A percentile compares a stretch with the other conserved stretches of the same genome.
phyloP scores from a whole-genome alignment of 1,140 invertebrate genomes.

The Papilio polytes region DNA sequence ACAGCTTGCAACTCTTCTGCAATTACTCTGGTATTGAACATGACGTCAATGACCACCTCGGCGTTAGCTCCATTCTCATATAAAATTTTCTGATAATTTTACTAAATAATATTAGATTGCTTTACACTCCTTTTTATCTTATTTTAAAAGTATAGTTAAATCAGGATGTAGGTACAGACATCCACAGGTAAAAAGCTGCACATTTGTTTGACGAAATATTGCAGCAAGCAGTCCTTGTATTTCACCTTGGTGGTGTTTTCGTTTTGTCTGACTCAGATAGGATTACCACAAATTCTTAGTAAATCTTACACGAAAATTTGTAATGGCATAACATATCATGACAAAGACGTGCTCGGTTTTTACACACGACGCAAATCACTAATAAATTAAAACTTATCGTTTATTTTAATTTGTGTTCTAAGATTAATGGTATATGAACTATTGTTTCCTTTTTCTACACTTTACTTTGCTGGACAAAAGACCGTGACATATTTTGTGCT shows the following conservation, averaged over 20 bases:
- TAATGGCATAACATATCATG: background rate
- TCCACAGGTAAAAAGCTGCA: background rate
- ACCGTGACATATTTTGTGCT: constrained; percentile 71
- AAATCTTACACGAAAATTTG: background rate
- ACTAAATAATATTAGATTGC: no score
- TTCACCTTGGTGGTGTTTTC: background rate
- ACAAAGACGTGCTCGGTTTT: constrained; percentile 3
- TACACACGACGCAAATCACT: background rate
- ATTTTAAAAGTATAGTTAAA: no score
- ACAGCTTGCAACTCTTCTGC: no score
- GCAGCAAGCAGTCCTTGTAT: background rate
- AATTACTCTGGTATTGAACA: no score
- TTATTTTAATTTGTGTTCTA: constrained; percentile 41
- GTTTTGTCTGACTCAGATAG: background rate
- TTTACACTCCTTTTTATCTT: no score
- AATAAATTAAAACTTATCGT: constrained; percentile 18
- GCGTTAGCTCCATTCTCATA: background rate
- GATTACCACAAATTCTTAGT: constrained; percentile 20
- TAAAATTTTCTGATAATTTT: background rate
- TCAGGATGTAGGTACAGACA: background rate
- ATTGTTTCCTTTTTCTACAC: constrained; percentile 15
- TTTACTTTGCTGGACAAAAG: constrained; percentile 49
- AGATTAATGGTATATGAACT: constrained; percentile 24
- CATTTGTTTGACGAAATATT: background rate
- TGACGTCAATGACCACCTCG: no score